phyloP scores from a whole-genome alignment of 2,113 vertebrate species.

The Propithecus coquereli region DNA sequence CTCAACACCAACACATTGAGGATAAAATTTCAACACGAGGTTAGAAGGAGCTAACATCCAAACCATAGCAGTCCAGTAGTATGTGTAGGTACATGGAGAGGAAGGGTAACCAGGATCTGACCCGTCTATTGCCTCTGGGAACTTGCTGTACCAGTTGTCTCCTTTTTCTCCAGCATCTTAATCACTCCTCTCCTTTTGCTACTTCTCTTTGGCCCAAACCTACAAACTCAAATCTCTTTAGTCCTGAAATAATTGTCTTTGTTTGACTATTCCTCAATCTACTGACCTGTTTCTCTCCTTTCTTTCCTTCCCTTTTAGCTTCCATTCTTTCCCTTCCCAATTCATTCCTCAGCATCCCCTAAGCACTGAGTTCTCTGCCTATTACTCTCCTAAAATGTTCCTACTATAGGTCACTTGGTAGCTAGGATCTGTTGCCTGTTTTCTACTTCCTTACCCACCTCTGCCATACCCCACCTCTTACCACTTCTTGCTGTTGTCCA shows the following conservation, averaged over 20 bases:
- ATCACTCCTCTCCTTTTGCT: not conserved
- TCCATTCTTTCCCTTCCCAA: not conserved
- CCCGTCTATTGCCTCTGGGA: too few species aligned
- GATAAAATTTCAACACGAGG: too few species aligned
- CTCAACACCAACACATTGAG: too few species aligned
- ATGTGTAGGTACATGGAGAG: too few species aligned
- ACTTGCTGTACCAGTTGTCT: not conserved
- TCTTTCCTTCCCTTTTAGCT: not conserved
- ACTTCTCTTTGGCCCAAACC: not conserved
- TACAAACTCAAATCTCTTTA: not conserved
- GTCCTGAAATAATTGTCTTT: not conserved
- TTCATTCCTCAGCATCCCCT: not conserved
- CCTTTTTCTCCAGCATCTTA: not conserved
- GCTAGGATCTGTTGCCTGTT: not conserved
- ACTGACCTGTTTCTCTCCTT: not conserved
- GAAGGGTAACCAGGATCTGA: not conserved
- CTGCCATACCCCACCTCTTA: not conserved
- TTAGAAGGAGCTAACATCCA: too few species aligned
- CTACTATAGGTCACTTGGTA: not conserved
- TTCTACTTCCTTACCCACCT: not conserved
- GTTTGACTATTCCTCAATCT: not conserved
- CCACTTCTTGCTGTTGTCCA: not conserved
- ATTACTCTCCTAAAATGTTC: not conserved
- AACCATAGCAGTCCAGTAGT: too few species aligned
- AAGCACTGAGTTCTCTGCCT: not conserved